A percentile compares a stretch with the other conserved stretches of the same genome.
phyloP scores from a whole-genome alignment of 1,140 invertebrate species.

The Lasioglossum albipes region DNA sequence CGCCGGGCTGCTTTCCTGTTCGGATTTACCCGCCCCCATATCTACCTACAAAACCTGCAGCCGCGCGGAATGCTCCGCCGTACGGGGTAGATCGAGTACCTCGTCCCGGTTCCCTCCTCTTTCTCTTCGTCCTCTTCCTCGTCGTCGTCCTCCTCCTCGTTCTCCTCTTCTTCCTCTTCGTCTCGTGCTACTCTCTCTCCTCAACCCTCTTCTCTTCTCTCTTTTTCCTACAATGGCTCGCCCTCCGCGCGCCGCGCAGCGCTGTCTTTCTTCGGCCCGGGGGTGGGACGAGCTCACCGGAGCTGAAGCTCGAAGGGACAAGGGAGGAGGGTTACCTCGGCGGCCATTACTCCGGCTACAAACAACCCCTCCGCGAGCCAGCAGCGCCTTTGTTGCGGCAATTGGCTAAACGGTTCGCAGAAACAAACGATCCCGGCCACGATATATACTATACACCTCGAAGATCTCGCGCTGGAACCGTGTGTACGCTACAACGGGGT shows the following conservation, averaged over 20 bases:
- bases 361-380: slow-evolving; percentile 75
- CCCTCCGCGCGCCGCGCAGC: background rate
- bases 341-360: slow-evolving; percentile 77
- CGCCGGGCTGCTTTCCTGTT: slow-evolving; percentile 70
- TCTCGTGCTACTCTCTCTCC: background rate
- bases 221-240: slow-evolving; percentile 1
- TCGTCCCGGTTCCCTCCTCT: slow-evolving; percentile 28
- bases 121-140: background rate
- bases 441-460: slow-evolving; percentile 26
- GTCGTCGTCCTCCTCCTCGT: slow-evolving; percentile 8
- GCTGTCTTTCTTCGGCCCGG: background rate
- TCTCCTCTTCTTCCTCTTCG: slow-evolving; percentile 4
- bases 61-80: slow-evolving; percentile 61
- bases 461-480: slow-evolving; percentile 33
- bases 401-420: slow-evolving; percentile 75
- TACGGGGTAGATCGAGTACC: slow-evolving; percentile 58
- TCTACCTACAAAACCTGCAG: slow-evolving; percentile 65
- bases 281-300: slow-evolving; percentile 38
- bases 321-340: slow-evolving; percentile 63
- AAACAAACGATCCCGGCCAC: slow-evolving; percentile 65
- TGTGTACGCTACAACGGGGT: background rate
- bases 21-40: slow-evolving; percentile 72
- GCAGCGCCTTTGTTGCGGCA: slow-evolving; percentile 76
- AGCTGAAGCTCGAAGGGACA: slow-evolving; percentile 53
- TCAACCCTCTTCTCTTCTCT: slow-evolving; percentile 16